Base-by-base conservation (phyloP, 2,797 vertebrate genomes). In the Botia almorhae region DNA sequence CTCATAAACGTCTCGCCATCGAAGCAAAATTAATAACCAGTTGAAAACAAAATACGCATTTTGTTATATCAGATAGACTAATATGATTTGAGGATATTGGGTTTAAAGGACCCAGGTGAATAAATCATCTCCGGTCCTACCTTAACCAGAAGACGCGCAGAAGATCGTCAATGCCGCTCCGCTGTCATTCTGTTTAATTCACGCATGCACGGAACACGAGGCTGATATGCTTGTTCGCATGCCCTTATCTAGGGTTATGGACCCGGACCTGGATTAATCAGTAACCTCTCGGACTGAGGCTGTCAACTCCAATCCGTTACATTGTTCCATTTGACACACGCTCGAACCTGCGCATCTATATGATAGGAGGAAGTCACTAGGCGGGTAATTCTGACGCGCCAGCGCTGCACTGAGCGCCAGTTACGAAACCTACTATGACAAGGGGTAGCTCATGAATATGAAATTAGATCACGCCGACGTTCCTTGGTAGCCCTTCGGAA, bases 361-460 rank as follows among this genome's bases (percentile, higher is more conserved):
- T 84, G 87, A 88, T 81, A 88, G 87, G 88, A 92, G 91, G 90
- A 93, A 92, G 89, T 90, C 85, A 86, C 85, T 80, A 89, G 91
- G 89, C 90, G 90, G 90, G 87, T 68, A 75, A 81, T 80, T 82
- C 83, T 85, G 85, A 88, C 86, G 78, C 61, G 53, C 60, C 14
- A 58, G 26, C 16, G 26, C 71, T 23, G 46, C 80, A 21, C 43
- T 36, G 43, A 23, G 4, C 73, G 21, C 56, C 69, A 39, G 46
- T 60, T 58, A 51, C 78, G 71, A 85, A 85, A 78, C 78, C 78
- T 77, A 69, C 78, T 74, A 78, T 48, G 71, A 69, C 81, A 73
- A 39, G 33, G 58, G 7, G 69, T 7, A 14, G 29, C 39, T 78
- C 46, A 80, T 80, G 61, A 80, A 80, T 80, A 80, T 67, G 3